These are phyloP conservation scores for Archips xylosteana DNA, from an alignment of 2,888 invertebrate species.

Conservation along the genomic window DNA sequence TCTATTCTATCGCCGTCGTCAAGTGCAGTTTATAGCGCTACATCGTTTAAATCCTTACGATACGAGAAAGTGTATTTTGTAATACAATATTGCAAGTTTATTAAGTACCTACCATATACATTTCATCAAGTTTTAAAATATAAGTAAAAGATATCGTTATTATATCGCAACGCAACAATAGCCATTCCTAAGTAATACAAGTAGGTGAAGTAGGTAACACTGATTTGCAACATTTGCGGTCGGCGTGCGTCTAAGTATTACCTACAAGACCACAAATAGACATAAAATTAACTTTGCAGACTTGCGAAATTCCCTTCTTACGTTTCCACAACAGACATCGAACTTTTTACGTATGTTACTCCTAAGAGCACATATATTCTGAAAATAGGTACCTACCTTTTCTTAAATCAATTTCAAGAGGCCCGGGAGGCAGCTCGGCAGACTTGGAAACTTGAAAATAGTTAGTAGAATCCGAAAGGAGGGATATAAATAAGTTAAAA, in stretches of 20 bases:
- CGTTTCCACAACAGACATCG: not conserved
- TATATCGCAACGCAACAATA: no score
- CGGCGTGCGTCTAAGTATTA: conserved; percentile 5
- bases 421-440: not conserved
- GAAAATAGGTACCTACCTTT: not conserved
- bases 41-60: no score
- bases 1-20: no score
- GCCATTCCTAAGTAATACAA: conserved; percentile 1
- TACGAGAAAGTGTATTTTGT: no score
- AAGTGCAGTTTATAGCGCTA: no score
- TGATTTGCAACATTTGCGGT: conserved; percentile 11
- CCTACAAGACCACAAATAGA: conserved; percentile 5
- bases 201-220: conserved; percentile 5
- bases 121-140: no score
- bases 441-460: conserved; percentile 3
- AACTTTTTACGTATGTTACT: not conserved
- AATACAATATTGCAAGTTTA: no score
- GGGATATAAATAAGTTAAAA: conserved; percentile 7
- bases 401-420: not conserved
- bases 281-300: not conserved
- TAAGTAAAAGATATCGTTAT: not conserved
- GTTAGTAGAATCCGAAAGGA: conserved; percentile 5
- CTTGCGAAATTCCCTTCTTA: not conserved
- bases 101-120: no score
- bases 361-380: not conserved